Conservation (phyloP, 1,140 invertebrate species). For the Holcopasites calliopsidis region DNA sequence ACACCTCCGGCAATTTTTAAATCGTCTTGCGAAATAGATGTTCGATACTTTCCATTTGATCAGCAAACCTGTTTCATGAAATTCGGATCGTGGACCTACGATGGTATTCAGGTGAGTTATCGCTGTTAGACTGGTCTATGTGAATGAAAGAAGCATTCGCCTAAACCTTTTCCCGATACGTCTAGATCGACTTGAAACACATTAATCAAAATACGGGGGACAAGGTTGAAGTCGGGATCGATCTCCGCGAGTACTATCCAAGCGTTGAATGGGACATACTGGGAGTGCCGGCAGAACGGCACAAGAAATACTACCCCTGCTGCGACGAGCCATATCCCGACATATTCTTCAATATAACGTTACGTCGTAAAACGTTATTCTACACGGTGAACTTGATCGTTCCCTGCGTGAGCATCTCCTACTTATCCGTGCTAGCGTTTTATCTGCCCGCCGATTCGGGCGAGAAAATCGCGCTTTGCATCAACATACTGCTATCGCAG, state of each 20-base stretch:
- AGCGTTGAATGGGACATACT: constrained; percentile 99
- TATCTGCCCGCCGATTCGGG: constrained; percentile 99
- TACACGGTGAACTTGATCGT: constrained; percentile 98
- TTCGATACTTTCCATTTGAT: constrained; percentile 98
- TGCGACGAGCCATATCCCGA: constrained; percentile 94
- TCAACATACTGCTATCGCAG: constrained; percentile 98
- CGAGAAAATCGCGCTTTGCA: constrained; percentile 98
- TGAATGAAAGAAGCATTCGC: too few species aligned
- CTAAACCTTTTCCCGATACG: too few species aligned
- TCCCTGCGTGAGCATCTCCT: constrained; percentile 95
- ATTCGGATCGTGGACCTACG: constrained; percentile 99
- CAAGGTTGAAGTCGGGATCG: constrained; percentile 93
- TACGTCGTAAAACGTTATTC: constrained; percentile 96
- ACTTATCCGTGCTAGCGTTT: constrained; percentile 95
- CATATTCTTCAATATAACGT: constrained; percentile 98
- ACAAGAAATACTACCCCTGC: constrained; percentile 94
- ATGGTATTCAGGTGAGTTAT: constrained; percentile 91
- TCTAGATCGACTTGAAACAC: constrained; percentile 94
- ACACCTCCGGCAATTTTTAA: constrained; percentile 98
- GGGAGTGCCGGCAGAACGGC: constrained; percentile 93
- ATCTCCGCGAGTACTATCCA: constrained; percentile 95
- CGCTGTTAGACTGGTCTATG: too few species aligned
- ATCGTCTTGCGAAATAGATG: constrained; percentile 98
- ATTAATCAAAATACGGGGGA: constrained; percentile 90
- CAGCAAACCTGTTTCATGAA: constrained; percentile 98